Evolutionary conservation across 1,140 invertebrate genomes (phyloP), one percentile per base, ranked within the genome.

Genomic region (Nebria ingens): DNA sequence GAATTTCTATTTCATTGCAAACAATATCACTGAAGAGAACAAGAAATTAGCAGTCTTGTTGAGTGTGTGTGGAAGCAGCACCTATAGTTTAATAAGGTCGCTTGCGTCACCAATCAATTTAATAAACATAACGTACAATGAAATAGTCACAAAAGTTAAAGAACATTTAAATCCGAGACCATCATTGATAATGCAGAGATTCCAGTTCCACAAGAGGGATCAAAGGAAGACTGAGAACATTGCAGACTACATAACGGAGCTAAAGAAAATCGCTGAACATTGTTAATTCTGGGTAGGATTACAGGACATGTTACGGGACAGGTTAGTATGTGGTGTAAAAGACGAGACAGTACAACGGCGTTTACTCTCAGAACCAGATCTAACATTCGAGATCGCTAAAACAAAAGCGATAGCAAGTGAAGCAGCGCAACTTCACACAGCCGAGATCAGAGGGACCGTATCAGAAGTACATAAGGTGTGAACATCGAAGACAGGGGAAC

Each of bases 181-280:
- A 9, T 34, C n/a, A 34, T 9, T 34, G 6, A 34, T 34, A 34
- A 34, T 34, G 25, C 25, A 34, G 25, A 34, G 25, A n/a, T 34
- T 34, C 25, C 25, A 34, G 25, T 62, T 62, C 25, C 51, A 57
- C 51, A 55, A 56, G 38, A 42, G 61, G 15, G 53, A 45, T 42
- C 61, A 62, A 21, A 42, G 25, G 29, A 34, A 21, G 19, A 40
- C 21, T 2, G 60, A 62, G 29, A 19, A 20, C n/a, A 22, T 62
- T 17, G 56, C 58, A 22, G 61, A 62, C 9, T 62, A 57, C 29
- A 40, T 60, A 22, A 57, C 58, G 1, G 61, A 57, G n/a, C 55
- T 62, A 25, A 49, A 54, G 25, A 51, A 45, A 25, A 21, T 62
- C 19, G 25, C 57, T 23, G 58, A 54, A 15, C 53, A 59, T 45